Conservation (phyloP, 2,888 invertebrate genomes). For the Chrysotoxum bicinctum region DNA sequence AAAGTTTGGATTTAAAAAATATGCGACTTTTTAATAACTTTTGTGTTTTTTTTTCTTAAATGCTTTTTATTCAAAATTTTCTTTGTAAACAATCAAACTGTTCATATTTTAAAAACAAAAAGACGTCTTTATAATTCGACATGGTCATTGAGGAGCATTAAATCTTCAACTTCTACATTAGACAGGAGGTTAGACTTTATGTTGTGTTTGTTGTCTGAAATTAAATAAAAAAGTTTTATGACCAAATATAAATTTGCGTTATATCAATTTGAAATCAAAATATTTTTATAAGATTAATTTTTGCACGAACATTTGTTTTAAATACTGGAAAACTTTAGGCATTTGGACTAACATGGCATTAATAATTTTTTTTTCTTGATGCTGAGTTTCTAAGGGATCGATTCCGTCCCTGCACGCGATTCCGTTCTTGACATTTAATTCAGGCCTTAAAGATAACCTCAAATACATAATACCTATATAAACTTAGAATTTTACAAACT, state of each 20-base stretch:
- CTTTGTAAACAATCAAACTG: constrained; percentile 8
- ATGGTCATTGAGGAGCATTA: constrained; percentile 76
- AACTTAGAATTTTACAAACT: too few relatives aligned
- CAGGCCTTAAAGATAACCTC: too few relatives aligned
- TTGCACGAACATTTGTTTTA: not conserved
- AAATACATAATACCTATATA: too few relatives aligned
- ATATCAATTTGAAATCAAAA: not conserved
- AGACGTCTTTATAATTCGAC: constrained; percentile 75
- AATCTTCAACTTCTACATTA: constrained; percentile 74
- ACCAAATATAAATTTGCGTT: not conserved
- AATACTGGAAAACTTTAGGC: not conserved
- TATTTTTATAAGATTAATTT: not conserved
- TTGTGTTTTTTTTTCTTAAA: not conserved
- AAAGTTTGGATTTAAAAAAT: not conserved
- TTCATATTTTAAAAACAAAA: constrained; percentile 33
- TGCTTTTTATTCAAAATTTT: constrained; percentile 49
- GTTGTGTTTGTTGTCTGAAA: constrained; percentile 41
- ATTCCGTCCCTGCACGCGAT: too few relatives aligned
- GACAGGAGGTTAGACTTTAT: constrained; percentile 75
- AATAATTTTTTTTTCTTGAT: too few relatives aligned
- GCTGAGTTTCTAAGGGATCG: too few relatives aligned
- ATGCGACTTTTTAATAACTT: not conserved
- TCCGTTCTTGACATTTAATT: too few relatives aligned
- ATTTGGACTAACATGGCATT: not conserved
- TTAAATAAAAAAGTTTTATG: not conserved